A percentile compares a stretch with the other conserved stretches of the same genome.
Conservation (phyloP, 1,140 invertebrate species). For the Calosoma granatense region DNA sequence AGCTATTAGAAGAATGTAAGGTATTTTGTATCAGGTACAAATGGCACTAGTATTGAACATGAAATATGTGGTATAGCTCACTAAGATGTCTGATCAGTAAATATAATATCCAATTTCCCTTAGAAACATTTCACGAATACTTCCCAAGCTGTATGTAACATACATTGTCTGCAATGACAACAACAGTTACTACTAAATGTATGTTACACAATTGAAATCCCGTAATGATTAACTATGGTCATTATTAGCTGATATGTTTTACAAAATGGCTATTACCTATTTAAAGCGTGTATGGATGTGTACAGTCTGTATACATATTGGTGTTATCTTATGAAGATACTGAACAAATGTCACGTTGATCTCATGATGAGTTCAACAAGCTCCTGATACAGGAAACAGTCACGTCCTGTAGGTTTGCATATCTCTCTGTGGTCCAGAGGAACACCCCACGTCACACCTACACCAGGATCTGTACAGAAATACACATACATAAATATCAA, state of each 20-base stretch:
- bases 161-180: too few relatives aligned
- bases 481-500: neutral
- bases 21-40: slow-evolving; percentile 7
- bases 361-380: slow-evolving; percentile 40
- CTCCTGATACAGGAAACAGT: slow-evolving; percentile 54
- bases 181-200: too few relatives aligned
- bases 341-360: slow-evolving; percentile 1
- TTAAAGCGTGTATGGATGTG: too few relatives aligned
- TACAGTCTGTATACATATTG: too few relatives aligned
- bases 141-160: too few relatives aligned
- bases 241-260: neutral
- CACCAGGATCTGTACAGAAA: slow-evolving; percentile 52
- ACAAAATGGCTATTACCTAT: too few relatives aligned
- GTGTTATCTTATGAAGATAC: neutral
- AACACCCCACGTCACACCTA: slow-evolving; percentile 52
- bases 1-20: neutral
- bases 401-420: slow-evolving; percentile 54
- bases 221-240: neutral
- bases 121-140: too few relatives aligned
- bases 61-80: too few relatives aligned
- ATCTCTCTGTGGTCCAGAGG: slow-evolving; percentile 59
- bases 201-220: neutral
- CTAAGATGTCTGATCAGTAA: neutral
- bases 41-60: neutral
- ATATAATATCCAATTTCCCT: neutral